Base-by-base conservation (phyloP, 92 coral and sea anemone genomes). In the Micromussa lordhowensis region DNA sequence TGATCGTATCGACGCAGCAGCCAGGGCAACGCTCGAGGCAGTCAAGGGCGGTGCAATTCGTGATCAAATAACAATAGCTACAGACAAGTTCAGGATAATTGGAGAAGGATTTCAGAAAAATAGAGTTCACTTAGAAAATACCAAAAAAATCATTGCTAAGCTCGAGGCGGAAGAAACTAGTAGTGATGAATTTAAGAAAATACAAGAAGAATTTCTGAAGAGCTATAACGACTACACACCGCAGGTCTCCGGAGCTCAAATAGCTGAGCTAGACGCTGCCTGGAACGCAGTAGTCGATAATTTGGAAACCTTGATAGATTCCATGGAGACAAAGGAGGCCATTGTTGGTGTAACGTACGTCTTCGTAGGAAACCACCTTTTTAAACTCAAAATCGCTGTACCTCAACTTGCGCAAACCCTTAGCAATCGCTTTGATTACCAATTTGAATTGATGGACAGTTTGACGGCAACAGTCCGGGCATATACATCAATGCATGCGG, bases 181-280 rank as follows among this genome's bases (percentile, higher is more conserved):
- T 77, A 75, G 77, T 68, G 83, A 38, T 82, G 92, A 89, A 21
- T 89, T 89, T 29, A 73, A 80, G 48, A 83, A 44, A 72, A 55
- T 89, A 1, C 82, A 72, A 75, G 29, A 71, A 14, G 92, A 89
- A 28, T 89, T 89, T 77, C 17, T 89, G 73, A 74, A 40, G 81
- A 82, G 90, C 69, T 89, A 89, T 89, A 84, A 85, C 87, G 92
- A 83, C 40, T 89, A 89, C 88, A 89, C 92, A n/a, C 92, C 92
- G 4, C 73, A 75, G 77, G 92, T 89, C 4, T 32, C 30, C 40
- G 51, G 10, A 9, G 51, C 51, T 8, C 51, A 44, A 44, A 44
- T 44, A 8, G 13, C 51, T 44, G 51, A 44, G 51, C 13, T 44
- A 44, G 51, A 44, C 51, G 51, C 51, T 44, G 51, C 51, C 13